A percentile compares a stretch with the other conserved stretches of the same genome.
Conservation (phyloP, 2,888 invertebrate species). For the Herminia tarsipennalis region DNA sequence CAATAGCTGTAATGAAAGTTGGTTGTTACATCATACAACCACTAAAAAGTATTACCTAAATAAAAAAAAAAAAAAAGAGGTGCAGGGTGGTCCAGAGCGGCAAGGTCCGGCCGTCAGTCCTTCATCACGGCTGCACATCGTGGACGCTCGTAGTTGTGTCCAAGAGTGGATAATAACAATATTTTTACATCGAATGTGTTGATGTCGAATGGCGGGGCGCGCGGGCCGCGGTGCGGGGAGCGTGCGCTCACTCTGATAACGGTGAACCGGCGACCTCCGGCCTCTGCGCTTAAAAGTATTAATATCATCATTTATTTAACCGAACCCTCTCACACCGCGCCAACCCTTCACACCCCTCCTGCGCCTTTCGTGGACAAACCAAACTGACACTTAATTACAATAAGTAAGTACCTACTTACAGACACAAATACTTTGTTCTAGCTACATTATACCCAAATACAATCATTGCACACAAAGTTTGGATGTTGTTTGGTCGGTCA, state of each 20-base stretch:
- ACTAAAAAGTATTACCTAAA: too few species aligned
- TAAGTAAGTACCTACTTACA: too few species aligned
- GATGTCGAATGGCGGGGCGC: not conserved
- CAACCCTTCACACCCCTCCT: constrained; percentile 10
- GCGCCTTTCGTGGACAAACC: constrained; percentile 8
- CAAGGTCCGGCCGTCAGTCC: not conserved
- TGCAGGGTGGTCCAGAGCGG: not conserved
- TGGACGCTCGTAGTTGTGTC: not conserved
- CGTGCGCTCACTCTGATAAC: constrained; percentile 53
- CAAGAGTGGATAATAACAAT: constrained; percentile 4
- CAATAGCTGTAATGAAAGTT: too few species aligned
- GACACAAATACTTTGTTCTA: too few species aligned
- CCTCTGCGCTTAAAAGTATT: constrained; percentile 63
- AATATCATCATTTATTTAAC: constrained; percentile 65
- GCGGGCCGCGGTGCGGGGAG: constrained; percentile 22
- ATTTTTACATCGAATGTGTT: constrained; percentile 10
- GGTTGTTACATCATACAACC: too few species aligned
- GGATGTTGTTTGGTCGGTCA: too few species aligned
- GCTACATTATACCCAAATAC: too few species aligned
- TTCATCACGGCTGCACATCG: not conserved
- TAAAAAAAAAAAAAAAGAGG: too few species aligned
- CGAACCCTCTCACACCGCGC: constrained; percentile 30
- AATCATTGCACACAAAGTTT: too few species aligned
- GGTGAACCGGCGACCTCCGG: constrained; percentile 66
- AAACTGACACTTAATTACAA: too few species aligned